These are phyloP conservation scores for Pocillopora verrucosa DNA, from an alignment of 64 coral and sea anemone species.

Conservation along the genomic window DNA sequence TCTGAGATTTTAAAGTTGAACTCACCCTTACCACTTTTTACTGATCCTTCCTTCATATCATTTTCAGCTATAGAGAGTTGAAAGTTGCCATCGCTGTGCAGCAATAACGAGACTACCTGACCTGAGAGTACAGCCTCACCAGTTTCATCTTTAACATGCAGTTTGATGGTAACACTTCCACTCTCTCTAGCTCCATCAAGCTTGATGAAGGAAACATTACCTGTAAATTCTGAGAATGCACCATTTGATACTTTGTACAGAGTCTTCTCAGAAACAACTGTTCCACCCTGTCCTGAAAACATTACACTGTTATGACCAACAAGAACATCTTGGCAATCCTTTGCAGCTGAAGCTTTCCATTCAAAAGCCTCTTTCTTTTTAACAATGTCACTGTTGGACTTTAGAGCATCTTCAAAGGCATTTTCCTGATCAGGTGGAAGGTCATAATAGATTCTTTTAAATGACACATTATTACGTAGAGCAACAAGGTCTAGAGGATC, in stretches of 20 bases:
- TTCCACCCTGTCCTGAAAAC: constrained; percentile 73
- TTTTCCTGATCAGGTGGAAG: constrained; percentile 60
- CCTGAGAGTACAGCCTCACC: neutral
- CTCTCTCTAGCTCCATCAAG: neutral
- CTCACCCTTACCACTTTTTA: neutral
- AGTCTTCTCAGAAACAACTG: constrained; percentile 16
- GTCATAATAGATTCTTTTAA: constrained; percentile 80
- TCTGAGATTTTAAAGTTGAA: constrained; percentile 1
- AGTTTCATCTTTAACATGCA: neutral
- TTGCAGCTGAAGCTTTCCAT: constrained; percentile 33
- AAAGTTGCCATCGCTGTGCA: neutral
- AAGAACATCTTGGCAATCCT: constrained; percentile 52
- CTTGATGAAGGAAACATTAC: constrained; percentile 9
- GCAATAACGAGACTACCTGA: neutral
- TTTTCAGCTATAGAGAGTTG: neutral
- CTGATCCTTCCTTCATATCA: neutral
- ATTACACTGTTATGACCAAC: constrained; percentile 67
- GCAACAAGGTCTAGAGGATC: constrained; percentile 41
- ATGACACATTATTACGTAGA: constrained; percentile 20
- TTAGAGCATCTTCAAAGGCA: constrained; percentile 55
- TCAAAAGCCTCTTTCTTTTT: neutral
- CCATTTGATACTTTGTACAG: neutral
- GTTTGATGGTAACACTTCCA: neutral
- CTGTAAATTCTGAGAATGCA: neutral
- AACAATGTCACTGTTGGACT: neutral